Conservation (phyloP, 2,888 invertebrate genomes). For the Myopa tessellatipennis region DNA sequence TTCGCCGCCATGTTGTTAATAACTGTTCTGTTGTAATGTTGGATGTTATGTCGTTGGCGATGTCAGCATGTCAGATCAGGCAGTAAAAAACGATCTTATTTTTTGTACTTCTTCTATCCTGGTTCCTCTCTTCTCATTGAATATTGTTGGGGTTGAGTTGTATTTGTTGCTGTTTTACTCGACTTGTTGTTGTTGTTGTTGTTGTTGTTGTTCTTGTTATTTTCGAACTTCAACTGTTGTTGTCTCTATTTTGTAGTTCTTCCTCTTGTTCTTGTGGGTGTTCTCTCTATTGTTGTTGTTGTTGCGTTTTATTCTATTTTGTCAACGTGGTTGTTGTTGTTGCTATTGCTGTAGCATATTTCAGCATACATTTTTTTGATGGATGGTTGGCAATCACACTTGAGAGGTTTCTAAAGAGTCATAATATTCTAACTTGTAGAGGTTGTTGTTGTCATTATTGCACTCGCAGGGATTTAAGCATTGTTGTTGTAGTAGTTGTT, state of each 20-base stretch:
- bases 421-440: constrained; percentile 41
- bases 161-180: neutral
- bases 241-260: too few species aligned
- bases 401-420: constrained; percentile 58
- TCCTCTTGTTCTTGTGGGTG: constrained; percentile 24
- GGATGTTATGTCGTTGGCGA: too few species aligned
- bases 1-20: too few species aligned
- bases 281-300: constrained; percentile 18
- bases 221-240: too few species aligned
- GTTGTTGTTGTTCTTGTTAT: too few species aligned
- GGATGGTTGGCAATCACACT: constrained; percentile 55
- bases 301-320: neutral
- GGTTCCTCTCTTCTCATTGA: neutral
- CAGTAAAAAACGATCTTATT: neutral
- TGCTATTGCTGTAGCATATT: constrained; percentile 14
- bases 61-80: too few species aligned
- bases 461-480: neutral
- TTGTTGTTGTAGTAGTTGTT: constrained; percentile 28
- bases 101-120: neutral
- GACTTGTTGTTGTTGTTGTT: neutral
- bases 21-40: too few species aligned
- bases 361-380: constrained; percentile 46
- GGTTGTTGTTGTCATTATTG: constrained; percentile 15
- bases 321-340: too few species aligned
- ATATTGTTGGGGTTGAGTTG: neutral